Percentiles rank a stretch among this genome's conserved stretches.
Conservation (phyloP, 2,113 vertebrate species). For the Mohoua ochrocephala region DNA sequence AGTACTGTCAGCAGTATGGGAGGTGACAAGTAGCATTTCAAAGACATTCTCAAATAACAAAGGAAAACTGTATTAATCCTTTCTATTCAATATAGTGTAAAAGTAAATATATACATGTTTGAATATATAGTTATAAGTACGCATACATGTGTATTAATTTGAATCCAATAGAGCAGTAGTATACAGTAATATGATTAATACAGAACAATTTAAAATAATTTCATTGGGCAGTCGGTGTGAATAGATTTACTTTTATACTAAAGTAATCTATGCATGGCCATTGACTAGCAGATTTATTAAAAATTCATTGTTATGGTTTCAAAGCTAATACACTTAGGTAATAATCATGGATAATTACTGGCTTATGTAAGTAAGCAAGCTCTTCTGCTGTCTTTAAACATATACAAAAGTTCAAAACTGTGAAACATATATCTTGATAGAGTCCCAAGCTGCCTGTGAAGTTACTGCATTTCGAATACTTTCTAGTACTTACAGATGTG, state of each 20-base stretch:
- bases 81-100: neutral
- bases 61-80: neutral
- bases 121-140: neutral
- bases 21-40: neutral
- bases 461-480: neutral
- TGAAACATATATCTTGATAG: neutral
- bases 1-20: neutral
- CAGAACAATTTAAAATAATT: neutral
- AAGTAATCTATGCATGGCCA: neutral
- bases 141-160: neutral
- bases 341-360: neutral
- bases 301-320: neutral
- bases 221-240: neutral
- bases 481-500: conserved; percentile 35
- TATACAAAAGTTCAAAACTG: neutral
- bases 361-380: neutral
- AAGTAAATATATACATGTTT: neutral
- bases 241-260: neutral
- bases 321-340: neutral
- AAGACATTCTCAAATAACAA: neutral
- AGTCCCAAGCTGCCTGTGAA: neutral
- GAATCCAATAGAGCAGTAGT: neutral
- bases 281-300: neutral
- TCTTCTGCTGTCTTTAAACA: neutral
- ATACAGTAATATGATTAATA: neutral